phyloP scores from a whole-genome alignment of 2,113 vertebrate genomes.

The Lota lota region DNA sequence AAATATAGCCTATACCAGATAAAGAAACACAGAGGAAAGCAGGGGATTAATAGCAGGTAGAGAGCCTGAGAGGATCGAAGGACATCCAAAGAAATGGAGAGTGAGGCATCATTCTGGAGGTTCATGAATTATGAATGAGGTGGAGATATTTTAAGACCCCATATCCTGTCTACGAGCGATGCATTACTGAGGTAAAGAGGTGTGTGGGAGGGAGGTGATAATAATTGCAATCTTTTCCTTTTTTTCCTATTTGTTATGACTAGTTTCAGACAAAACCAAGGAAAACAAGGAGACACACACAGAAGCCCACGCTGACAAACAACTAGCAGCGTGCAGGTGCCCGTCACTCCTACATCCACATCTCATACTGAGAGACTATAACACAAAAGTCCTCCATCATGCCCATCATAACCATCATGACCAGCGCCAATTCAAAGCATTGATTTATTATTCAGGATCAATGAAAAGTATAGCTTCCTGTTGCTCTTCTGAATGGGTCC shows the following conservation, averaged over 20 bases:
- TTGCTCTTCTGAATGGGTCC: background rate
- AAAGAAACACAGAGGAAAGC: background rate
- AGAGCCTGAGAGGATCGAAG: background rate
- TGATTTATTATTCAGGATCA: background rate
- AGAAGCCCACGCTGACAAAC: constrained; percentile 1
- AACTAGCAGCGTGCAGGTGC: background rate
- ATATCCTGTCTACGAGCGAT: constrained; percentile 53
- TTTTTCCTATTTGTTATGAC: constrained; percentile 5
- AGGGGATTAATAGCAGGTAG: background rate
- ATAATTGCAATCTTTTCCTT: constrained; percentile 5
- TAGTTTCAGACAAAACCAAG: constrained; percentile 1
- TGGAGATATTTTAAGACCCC: constrained; percentile 62
- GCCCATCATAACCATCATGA: background rate
- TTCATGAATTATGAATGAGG: constrained; percentile 60
- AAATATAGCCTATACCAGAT: background rate
- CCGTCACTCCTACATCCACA: no score
- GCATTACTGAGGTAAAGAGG: constrained; percentile 17
- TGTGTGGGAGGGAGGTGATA: constrained; percentile 19
- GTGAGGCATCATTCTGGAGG: constrained; percentile 23
- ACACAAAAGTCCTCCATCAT: background rate
- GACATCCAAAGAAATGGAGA: constrained; percentile 7
- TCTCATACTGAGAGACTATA: background rate
- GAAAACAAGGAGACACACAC: background rate
- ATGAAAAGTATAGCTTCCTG: background rate
- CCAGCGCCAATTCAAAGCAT: background rate